Evolutionary conservation across 2,797 vertebrate species (phyloP).

Genomic region (Clarias platycephalus): DNA sequence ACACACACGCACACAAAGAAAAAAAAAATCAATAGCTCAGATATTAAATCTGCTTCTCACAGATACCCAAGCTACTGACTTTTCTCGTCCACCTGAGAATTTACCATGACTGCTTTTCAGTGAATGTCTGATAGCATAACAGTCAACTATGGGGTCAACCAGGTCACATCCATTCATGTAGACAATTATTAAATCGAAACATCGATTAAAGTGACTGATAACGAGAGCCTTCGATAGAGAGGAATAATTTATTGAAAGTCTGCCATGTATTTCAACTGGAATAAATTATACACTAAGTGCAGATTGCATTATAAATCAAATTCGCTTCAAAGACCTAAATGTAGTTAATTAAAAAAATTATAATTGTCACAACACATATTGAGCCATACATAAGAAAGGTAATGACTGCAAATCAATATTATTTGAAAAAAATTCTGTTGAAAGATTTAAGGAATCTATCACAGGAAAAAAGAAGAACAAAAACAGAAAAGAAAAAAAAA

Average conservation of each 20-base stretch:
- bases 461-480: neutral
- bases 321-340: conserved; percentile 22
- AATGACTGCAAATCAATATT: neutral
- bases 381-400: neutral
- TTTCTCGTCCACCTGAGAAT: neutral
- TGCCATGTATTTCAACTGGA: conserved; percentile 48
- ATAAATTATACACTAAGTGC: conserved; percentile 42
- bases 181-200: conserved; percentile 18
- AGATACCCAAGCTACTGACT: neutral
- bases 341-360: neutral
- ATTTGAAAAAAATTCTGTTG: neutral
- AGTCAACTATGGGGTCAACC: neutral
- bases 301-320: conserved; percentile 38
- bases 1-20: neutral
- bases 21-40: neutral
- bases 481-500: neutral
- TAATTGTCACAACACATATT: neutral
- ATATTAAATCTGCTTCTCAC: conserved; percentile 6
- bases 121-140: neutral
- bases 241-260: neutral
- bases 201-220: conserved; percentile 50
- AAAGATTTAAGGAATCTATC: neutral
- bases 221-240: conserved; percentile 24
- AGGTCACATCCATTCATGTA: neutral
- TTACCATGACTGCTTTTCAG: neutral